Evolutionary conservation across 2,113 vertebrate genomes (phyloP).

Genomic region (Platysteira castanea): DNA sequence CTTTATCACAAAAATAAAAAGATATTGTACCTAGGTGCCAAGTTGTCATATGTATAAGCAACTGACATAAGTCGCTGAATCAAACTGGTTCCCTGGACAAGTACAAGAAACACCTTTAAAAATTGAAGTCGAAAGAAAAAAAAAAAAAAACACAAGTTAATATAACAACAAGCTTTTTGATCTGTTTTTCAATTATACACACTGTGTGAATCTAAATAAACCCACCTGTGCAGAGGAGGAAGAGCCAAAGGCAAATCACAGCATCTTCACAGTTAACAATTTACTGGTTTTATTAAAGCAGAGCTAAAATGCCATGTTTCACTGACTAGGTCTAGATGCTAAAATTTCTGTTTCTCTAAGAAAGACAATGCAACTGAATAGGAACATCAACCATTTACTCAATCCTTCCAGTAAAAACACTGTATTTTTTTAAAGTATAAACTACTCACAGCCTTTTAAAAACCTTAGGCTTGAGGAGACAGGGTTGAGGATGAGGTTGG

Average conservation of each 20-base stretch:
- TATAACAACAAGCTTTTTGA: slow-evolving; percentile 62
- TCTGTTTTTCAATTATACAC: slow-evolving; percentile 34
- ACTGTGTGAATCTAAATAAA: slow-evolving; percentile 47
- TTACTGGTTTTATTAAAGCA: neutral
- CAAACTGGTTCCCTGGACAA: slow-evolving; percentile 95
- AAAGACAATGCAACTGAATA: neutral
- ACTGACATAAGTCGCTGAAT: slow-evolving; percentile 97
- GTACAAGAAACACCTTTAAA: slow-evolving; percentile 92
- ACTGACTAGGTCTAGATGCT: neutral
- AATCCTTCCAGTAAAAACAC: neutral
- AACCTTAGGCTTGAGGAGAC: neutral
- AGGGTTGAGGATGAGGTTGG: neutral
- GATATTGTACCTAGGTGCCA: slow-evolving; percentile 89
- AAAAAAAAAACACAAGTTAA: slow-evolving; percentile 44
- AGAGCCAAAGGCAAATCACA: neutral
- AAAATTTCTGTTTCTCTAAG: neutral
- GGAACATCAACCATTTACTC: neutral
- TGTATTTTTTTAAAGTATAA: neutral
- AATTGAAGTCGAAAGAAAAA: slow-evolving; percentile 58
- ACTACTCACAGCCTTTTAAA: neutral
- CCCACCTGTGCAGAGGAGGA: slow-evolving; percentile 15
- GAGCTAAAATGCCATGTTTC: neutral
- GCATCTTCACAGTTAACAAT: neutral
- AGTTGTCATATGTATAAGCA: slow-evolving; percentile 98
- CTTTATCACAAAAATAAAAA: slow-evolving; percentile 60